Base-by-base conservation (phyloP, 1,140 invertebrate genomes). In the Cheumatopsyche charites region DNA sequence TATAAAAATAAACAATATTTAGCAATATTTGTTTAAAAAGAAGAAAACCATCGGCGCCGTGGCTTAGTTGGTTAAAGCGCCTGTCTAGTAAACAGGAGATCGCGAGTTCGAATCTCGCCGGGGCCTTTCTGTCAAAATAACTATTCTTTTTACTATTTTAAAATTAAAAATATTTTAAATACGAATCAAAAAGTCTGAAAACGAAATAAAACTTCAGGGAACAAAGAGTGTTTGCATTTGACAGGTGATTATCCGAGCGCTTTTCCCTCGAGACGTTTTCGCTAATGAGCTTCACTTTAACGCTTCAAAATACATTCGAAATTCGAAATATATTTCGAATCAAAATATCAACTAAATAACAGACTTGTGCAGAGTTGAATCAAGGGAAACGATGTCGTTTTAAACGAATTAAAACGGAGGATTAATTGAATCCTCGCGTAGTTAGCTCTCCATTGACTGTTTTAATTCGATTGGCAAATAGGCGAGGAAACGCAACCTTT, bases 11-110 rank as follows among this genome's bases (percentile, higher is more conserved):
- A n/a, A n/a, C n/a, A n/a, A n/a, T n/a, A n/a, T 47, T 47, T 13
- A 58, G 55, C 25, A 23, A 25, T 25, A 13, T 58, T 58, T 25
- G 25, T 58, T 58, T 58, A 23, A 7, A 2, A 19, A 17, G 19
- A 5, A 11, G 21, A 25, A 23, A 58, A 21, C 13, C 58, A 71
- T 70, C 70, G 82, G 82, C 83, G 82, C 83, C 81, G 82, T 83
- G 83, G 83, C 82, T 83, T 84, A 84, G 83, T 84, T 84, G 83
- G 83, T 84, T 83, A 84, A 84, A 84, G 83, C 82, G 83, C 83
- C 83, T 83, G 83, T 84, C 83, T 83, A 83, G 83, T 84, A 84
- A 84, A 84, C 83, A 84, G 82, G 82, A 84, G 82, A 84, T 84
- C 82, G 79, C 77, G 83, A 80, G 82, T 84, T 84, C 83, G 83